phyloP scores from a whole-genome alignment of 2,113 vertebrate genomes.

The pig (Sus scrofa) region DNA sequence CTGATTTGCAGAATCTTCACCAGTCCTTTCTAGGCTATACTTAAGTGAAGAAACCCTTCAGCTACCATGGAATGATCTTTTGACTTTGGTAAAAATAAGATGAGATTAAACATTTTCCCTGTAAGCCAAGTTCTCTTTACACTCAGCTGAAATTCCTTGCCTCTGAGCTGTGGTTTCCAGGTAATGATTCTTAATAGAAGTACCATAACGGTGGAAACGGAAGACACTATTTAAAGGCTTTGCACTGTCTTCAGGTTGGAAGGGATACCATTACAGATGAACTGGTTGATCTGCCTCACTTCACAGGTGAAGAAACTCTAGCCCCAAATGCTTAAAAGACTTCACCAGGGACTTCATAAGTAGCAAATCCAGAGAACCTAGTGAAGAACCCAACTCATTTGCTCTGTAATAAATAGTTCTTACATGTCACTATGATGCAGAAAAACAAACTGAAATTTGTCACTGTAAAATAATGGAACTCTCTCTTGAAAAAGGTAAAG shows the following conservation, averaged over 20 bases:
- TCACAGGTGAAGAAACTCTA: not conserved
- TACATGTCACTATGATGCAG: not conserved
- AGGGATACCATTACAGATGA: not conserved
- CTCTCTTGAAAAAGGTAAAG: not conserved
- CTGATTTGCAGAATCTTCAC: not conserved
- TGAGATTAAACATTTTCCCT: not conserved
- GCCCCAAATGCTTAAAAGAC: not conserved
- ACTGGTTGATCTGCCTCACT: not conserved
- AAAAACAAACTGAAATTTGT: constrained; percentile 44
- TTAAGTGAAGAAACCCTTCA: not conserved
- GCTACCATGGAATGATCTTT: not conserved
- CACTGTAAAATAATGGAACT: not conserved
- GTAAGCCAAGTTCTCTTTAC: not conserved
- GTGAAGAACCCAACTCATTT: not conserved
- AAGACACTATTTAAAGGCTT: not conserved
- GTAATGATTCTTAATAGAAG: not conserved
- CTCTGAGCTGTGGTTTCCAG: not conserved
- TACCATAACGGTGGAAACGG: not conserved
- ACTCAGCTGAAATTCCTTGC: not conserved
- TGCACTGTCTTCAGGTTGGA: not conserved
- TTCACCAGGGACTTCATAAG: not conserved
- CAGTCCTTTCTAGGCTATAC: not conserved
- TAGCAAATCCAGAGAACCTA: not conserved
- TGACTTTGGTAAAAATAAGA: constrained; percentile 7
- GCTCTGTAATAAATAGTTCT: not conserved